These are phyloP conservation scores for Pyrocephalus nanus DNA, from an alignment of 2,797 vertebrate species.

Conservation along the genomic window DNA sequence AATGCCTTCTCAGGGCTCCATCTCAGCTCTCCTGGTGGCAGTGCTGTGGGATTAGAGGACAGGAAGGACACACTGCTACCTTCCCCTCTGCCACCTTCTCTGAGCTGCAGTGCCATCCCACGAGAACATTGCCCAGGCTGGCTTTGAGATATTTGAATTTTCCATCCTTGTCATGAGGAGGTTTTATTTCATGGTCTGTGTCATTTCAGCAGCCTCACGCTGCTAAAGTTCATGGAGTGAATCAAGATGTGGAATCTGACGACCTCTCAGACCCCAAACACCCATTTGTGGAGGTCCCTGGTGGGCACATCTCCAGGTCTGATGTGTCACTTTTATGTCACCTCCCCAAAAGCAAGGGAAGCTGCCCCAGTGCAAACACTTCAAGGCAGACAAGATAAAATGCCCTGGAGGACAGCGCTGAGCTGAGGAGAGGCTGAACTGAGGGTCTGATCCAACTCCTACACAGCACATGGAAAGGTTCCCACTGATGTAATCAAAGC, in stretches of 20 bases:
- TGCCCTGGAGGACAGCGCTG: neutral
- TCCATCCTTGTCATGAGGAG: neutral
- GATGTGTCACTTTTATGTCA: neutral
- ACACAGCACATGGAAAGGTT: slow-evolving; percentile 11
- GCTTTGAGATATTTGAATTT: neutral
- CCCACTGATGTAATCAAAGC: slow-evolving; percentile 42
- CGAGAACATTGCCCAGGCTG: neutral
- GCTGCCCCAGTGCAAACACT: neutral
- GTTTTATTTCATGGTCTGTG: neutral
- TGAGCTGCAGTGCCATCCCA: neutral
- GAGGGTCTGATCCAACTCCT: slow-evolving; percentile 33
- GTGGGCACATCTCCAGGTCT: neutral
- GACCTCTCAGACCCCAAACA: neutral
- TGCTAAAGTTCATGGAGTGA: neutral
- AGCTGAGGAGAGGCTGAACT: neutral
- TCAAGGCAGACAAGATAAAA: slow-evolving; percentile 12
- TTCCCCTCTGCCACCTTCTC: neutral
- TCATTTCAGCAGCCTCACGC: neutral
- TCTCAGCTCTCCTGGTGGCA: neutral
- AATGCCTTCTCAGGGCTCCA: neutral
- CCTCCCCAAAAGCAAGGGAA: neutral
- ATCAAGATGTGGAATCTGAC: neutral
- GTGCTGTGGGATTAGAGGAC: neutral
- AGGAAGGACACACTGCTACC: neutral
- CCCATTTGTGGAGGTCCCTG: neutral